A percentile compares a stretch with the other conserved stretches of the same genome.
Conservation (phyloP, 1,140 invertebrate genomes). For the Ostrea edulis region DNA sequence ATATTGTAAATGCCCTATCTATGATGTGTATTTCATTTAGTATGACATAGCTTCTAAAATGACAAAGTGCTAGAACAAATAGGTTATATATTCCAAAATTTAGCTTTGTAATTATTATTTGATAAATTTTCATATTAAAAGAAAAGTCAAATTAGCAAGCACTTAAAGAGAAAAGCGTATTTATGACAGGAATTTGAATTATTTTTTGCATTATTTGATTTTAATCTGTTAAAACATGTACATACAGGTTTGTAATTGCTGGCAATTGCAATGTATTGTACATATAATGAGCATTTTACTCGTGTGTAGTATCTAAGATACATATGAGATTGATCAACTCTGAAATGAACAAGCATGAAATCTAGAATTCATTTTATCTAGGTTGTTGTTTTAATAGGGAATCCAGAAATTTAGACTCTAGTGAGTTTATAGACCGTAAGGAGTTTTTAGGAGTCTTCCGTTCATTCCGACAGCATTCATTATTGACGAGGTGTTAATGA, state of each 20-base stretch:
- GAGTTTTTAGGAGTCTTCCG: background rate
- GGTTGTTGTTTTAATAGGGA: background rate
- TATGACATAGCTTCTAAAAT: no score
- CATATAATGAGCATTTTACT: background rate
- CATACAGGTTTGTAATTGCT: conserved; percentile 25
- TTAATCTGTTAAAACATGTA: conserved; percentile 9
- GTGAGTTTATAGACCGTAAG: background rate
- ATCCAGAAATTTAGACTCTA: background rate
- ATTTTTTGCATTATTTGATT: background rate
- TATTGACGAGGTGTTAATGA: background rate
- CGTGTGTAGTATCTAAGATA: conserved; percentile 34
- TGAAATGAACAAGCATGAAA: conserved; percentile 17
- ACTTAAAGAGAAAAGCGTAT: background rate
- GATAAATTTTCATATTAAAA: no score
- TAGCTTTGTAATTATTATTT: no score
- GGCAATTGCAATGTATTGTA: conserved; percentile 29
- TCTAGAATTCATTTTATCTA: background rate
- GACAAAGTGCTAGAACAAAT: background rate
- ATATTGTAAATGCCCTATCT: no score
- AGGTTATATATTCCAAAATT: background rate
- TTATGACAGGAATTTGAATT: background rate
- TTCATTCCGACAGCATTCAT: conserved; percentile 34
- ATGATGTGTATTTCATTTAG: no score
- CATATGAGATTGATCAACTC: background rate
- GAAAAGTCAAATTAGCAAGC: background rate